Evolutionary conservation across 2,113 vertebrate species (phyloP).

Genomic region (Ancistrus triradiatus): DNA sequence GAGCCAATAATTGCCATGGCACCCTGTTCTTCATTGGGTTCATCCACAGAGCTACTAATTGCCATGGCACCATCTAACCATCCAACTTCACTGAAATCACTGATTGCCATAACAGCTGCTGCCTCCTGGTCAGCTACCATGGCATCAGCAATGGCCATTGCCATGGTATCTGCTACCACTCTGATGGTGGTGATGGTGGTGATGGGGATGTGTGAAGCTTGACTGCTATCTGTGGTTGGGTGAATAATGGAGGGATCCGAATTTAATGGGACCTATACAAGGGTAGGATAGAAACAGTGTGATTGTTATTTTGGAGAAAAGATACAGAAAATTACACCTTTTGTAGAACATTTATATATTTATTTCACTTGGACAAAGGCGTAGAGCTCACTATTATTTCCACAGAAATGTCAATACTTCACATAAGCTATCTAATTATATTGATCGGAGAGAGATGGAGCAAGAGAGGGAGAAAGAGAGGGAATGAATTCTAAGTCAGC

Average conservation of each 20-base stretch:
- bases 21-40: too few relatives aligned
- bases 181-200: neutral
- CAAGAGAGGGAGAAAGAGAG: neutral
- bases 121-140: constrained; percentile 20
- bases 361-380: too few relatives aligned
- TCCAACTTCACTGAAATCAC: neutral
- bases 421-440: constrained; percentile 18
- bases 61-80: too few relatives aligned
- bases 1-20: too few relatives aligned
- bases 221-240: neutral
- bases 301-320: too few relatives aligned
- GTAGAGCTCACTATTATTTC: constrained; percentile 24
- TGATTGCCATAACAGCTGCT: neutral
- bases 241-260: constrained; percentile 1
- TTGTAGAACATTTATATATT: too few relatives aligned
- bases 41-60: too few relatives aligned
- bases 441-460: neutral
- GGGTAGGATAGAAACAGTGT: neutral
- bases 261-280: neutral
- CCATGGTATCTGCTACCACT: constrained; percentile 8
- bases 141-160: neutral
- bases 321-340: too few relatives aligned
- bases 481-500: neutral
- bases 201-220: neutral
- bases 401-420: constrained; percentile 27